Conservation (phyloP, 1,140 invertebrate species). For the Aphaenogaster floridana region DNA sequence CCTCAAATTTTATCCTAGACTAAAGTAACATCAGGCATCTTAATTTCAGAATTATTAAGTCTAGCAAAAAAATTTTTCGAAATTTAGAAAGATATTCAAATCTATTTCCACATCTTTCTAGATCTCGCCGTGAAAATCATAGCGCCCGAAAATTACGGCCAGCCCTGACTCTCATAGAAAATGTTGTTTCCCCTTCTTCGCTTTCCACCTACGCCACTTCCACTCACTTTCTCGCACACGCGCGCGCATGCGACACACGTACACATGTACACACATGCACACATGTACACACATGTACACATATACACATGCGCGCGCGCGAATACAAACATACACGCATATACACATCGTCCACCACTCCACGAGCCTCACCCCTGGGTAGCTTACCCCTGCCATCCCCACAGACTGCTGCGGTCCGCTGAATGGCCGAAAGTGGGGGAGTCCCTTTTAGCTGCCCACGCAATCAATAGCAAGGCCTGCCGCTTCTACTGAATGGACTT, state of each 20-base stretch:
- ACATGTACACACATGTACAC: neutral
- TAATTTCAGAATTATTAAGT: neutral
- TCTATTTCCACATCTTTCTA: neutral
- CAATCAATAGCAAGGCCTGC: constrained; percentile 71
- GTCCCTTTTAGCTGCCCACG: constrained; percentile 64
- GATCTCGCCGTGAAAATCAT: neutral
- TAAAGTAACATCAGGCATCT: neutral
- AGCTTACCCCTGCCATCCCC: constrained; percentile 33
- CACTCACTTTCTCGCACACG: constrained; percentile 33
- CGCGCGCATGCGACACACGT: neutral
- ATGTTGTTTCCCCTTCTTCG: constrained; percentile 34
- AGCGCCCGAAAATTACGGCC: constrained; percentile 52
- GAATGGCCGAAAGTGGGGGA: constrained; percentile 59
- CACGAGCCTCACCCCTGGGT: constrained; percentile 17
- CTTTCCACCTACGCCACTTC: constrained; percentile 35
- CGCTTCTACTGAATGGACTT: constrained; percentile 74
- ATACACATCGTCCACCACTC: no score
- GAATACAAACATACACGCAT: neutral
- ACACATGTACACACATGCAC: neutral
- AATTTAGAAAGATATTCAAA: neutral
- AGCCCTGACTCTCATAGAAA: constrained; percentile 42
- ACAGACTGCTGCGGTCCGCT: constrained; percentile 51
- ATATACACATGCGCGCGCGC: no score
- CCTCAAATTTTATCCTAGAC: neutral
- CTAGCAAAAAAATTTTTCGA: neutral